Percentiles rank a stretch among this genome's conserved stretches.
Evolutionary conservation across 2,113 vertebrate species (phyloP).

Genomic region (Psittacus erithacus): DNA sequence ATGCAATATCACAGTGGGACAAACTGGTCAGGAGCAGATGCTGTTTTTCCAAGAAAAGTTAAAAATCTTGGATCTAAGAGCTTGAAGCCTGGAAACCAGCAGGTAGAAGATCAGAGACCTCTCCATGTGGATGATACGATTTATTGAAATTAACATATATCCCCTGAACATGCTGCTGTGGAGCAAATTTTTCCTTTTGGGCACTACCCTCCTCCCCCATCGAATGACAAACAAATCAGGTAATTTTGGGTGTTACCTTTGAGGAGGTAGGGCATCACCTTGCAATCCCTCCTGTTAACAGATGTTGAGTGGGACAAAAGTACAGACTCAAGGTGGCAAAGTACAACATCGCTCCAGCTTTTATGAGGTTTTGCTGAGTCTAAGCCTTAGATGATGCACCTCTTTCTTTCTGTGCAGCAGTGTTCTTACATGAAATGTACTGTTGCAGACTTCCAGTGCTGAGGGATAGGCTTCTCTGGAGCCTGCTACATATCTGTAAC

Average conservation of each 20-base stretch:
- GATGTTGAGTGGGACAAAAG: background rate
- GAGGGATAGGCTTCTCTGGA: background rate
- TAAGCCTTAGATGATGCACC: background rate
- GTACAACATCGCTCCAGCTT: background rate
- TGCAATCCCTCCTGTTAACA: background rate
- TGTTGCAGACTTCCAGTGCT: background rate
- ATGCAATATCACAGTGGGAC: background rate
- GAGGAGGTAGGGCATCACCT: background rate
- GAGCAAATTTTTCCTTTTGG: background rate
- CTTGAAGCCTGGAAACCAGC: background rate
- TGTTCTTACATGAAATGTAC: background rate
- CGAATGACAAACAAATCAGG: background rate
- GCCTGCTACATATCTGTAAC: background rate
- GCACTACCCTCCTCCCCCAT: rapidly evolving
- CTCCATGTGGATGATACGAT: background rate
- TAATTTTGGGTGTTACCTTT: background rate
- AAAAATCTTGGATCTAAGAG: background rate
- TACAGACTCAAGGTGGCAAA: background rate
- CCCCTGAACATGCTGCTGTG: background rate
- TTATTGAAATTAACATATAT: background rate
- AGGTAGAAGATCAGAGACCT: background rate
- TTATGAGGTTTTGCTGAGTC: background rate
- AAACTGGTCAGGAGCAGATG: background rate
- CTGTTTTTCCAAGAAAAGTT: background rate
- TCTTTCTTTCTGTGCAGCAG: background rate